Evolutionary conservation across 2,888 invertebrate genomes (phyloP).

Genomic region (Hipparchia semele): DNA sequence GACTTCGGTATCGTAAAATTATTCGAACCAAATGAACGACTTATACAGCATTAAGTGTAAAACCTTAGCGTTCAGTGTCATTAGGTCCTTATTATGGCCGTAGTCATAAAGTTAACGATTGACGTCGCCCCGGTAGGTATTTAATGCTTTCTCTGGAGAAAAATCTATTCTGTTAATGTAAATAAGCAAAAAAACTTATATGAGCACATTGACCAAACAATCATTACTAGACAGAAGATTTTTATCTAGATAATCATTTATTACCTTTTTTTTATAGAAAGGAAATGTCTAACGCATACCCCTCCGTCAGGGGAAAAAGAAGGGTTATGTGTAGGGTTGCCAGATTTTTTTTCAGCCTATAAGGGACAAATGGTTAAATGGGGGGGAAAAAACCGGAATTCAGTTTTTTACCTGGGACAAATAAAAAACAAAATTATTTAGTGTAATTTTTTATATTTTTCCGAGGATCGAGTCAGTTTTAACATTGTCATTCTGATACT

Average conservation of each 20-base stretch:
- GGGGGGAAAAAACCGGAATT: too few relatives aligned
- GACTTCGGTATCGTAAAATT: conserved; percentile 1
- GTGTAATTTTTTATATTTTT: too few relatives aligned
- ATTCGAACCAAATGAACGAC: conserved; percentile 15
- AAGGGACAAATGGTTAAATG: too few relatives aligned
- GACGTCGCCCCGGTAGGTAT: neutral
- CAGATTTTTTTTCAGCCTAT: too few relatives aligned
- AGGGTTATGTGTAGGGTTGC: too few relatives aligned
- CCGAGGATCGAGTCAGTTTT: too few relatives aligned
- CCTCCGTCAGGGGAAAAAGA: too few relatives aligned
- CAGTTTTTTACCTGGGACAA: too few relatives aligned
- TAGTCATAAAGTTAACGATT: conserved; percentile 13
- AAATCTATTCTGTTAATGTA: conserved; percentile 8
- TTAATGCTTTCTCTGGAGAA: conserved; percentile 12
- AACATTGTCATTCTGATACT: too few relatives aligned
- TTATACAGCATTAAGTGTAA: neutral
- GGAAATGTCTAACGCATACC: too few relatives aligned
- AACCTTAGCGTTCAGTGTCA: conserved; percentile 27
- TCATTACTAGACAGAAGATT: neutral
- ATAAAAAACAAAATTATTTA: too few relatives aligned
- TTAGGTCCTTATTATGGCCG: conserved; percentile 28
- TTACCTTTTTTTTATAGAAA: too few relatives aligned
- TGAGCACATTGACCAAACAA: neutral
- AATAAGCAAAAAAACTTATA: neutral
- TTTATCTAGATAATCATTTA: neutral